These are phyloP conservation scores for Bostrychus sinensis DNA, from an alignment of 2,113 vertebrate species.

Conservation along the genomic window DNA sequence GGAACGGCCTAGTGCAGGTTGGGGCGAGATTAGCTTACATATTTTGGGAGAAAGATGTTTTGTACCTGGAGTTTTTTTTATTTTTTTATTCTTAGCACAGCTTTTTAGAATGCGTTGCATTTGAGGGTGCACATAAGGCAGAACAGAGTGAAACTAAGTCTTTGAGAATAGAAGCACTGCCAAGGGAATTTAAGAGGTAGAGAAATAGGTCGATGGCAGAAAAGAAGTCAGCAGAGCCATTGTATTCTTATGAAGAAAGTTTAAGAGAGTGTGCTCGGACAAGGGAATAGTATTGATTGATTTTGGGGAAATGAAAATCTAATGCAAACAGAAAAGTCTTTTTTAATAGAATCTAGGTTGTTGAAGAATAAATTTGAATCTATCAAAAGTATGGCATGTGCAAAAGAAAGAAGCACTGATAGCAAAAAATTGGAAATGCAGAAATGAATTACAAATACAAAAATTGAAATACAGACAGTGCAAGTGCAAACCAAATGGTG, in stretches of 20 bases:
- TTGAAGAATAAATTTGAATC: too few relatives aligned
- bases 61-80: slow-evolving; percentile 11
- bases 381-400: too few relatives aligned
- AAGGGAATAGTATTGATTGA: slow-evolving; percentile 15
- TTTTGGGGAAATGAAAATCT: slow-evolving; percentile 9
- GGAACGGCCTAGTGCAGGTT: background rate
- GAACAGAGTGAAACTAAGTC: slow-evolving; percentile 9
- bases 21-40: background rate
- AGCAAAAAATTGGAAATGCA: too few relatives aligned
- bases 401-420: too few relatives aligned
- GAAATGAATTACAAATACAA: too few relatives aligned
- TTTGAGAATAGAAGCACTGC: slow-evolving; percentile 13
- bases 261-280: slow-evolving; percentile 35
- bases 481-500: too few relatives aligned
- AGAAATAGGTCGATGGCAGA: slow-evolving; percentile 23
- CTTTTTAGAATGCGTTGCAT: slow-evolving; percentile 27
- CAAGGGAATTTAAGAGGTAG: slow-evolving; percentile 26
- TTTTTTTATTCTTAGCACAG: slow-evolving; percentile 19
- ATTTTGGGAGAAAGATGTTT: slow-evolving; percentile 20
- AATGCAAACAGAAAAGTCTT: slow-evolving; percentile 12
- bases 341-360: too few relatives aligned
- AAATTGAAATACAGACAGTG: too few relatives aligned
- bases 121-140: slow-evolving; percentile 21
- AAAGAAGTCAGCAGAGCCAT: slow-evolving; percentile 15
- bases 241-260: slow-evolving; percentile 25